Evolutionary conservation across 2,888 invertebrate species (phyloP).

Genomic region (Agelastica alni): DNA sequence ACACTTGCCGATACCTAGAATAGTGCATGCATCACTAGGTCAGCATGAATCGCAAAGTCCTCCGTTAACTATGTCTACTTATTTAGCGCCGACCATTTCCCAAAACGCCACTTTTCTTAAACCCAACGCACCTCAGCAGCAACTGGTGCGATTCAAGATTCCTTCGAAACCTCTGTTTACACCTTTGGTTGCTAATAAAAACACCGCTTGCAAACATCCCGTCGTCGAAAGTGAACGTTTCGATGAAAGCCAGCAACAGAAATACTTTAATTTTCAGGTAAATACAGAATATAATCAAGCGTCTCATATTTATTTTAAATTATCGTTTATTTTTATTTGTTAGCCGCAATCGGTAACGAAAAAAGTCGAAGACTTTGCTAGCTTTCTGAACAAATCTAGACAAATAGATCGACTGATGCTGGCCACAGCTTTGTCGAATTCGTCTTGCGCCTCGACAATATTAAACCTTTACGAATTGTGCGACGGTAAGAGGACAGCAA

Average conservation of each 20-base stretch:
- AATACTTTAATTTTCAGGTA: too few relatives aligned
- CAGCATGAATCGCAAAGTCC: too few relatives aligned
- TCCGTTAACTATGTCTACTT: too few relatives aligned
- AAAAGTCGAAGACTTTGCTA: background rate
- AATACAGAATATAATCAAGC: too few relatives aligned
- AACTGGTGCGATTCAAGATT: background rate
- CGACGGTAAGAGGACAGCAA: background rate
- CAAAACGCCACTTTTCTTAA: too few relatives aligned
- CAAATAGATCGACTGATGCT: background rate
- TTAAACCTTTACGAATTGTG: constrained; percentile 59
- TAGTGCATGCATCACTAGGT: too few relatives aligned
- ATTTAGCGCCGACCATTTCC: too few relatives aligned
- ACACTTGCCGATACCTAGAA: too few relatives aligned
- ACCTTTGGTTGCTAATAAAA: constrained; percentile 49
- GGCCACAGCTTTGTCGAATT: constrained; percentile 59
- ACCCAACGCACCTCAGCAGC: too few relatives aligned
- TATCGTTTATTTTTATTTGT: constrained; percentile 23
- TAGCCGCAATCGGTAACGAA: background rate
- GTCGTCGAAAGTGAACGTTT: constrained; percentile 40
- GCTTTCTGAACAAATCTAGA: background rate
- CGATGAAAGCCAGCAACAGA: constrained; percentile 32
- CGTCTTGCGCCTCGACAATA: constrained; percentile 60
- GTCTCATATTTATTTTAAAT: constrained; percentile 22
- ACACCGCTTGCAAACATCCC: constrained; percentile 42
- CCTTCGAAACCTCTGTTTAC: constrained; percentile 43